Conservation (phyloP, 2,888 invertebrate genomes). For the Ceramica pisi region DNA sequence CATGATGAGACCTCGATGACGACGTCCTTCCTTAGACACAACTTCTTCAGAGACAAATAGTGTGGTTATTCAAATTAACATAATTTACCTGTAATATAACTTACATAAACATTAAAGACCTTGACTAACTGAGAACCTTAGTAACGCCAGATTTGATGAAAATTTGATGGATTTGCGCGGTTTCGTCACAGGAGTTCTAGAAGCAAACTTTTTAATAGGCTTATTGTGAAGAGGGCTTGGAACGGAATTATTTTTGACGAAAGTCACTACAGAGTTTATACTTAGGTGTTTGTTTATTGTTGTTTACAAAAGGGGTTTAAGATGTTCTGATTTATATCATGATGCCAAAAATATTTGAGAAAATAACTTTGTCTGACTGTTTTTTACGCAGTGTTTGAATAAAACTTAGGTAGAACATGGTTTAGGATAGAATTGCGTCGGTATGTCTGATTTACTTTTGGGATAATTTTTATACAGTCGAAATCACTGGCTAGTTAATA, state of each 20-base stretch:
- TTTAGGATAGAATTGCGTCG: too few species aligned
- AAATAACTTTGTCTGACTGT: background rate
- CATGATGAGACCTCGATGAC: too few species aligned
- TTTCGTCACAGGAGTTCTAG: slow-evolving; percentile 31
- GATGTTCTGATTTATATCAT: slow-evolving; percentile 2
- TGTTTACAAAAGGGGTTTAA: slow-evolving; percentile 13
- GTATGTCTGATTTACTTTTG: too few species aligned
- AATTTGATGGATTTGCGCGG: slow-evolving; percentile 33
- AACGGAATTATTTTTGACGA: slow-evolving; percentile 35
- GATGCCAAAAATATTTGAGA: background rate
- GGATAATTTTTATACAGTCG: too few species aligned
- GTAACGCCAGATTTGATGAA: slow-evolving; percentile 37
- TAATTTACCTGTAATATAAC: background rate
- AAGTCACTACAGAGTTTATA: slow-evolving; percentile 31
- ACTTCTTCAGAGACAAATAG: too few species aligned
- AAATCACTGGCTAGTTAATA: too few species aligned
- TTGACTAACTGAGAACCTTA: slow-evolving; percentile 7
- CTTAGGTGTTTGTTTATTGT: slow-evolving; percentile 36
- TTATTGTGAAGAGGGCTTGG: slow-evolving; percentile 40
- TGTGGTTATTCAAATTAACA: background rate
- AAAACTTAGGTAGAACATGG: too few species aligned
- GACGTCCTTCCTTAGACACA: too few species aligned
- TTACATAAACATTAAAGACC: background rate
- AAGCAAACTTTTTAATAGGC: slow-evolving; percentile 55
- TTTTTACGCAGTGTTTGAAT: too few species aligned